Percentiles rank a stretch among this genome's conserved stretches.
Conservation (phyloP, 2,113 vertebrate genomes). For the Calidris pugnax region DNA sequence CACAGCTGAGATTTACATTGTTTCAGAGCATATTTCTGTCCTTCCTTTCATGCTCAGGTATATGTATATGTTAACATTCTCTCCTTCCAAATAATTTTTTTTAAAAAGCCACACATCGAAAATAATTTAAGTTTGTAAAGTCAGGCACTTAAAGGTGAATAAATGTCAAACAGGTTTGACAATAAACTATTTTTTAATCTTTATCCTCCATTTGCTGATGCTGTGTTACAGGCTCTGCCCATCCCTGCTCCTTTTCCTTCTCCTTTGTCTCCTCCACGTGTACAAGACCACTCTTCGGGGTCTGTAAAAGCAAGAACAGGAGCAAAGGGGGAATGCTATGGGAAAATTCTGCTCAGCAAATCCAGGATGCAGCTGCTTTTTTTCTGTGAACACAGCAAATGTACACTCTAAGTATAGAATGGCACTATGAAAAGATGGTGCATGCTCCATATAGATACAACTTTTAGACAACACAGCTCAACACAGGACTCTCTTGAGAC, state of each 20-base stretch:
- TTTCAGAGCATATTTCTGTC: not conserved
- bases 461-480: not conserved
- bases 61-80: not conserved
- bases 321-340: not conserved
- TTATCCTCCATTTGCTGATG: not conserved
- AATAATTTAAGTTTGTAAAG: not conserved
- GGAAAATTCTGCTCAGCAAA: not conserved
- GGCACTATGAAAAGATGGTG: not conserved
- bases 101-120: not conserved
- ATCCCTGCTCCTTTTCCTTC: not conserved
- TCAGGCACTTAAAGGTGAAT: not conserved
- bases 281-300: not conserved
- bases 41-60: not conserved
- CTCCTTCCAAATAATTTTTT: not conserved
- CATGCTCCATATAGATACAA: not conserved
- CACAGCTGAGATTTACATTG: not conserved
- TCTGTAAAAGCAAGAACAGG: not conserved
- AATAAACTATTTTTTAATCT: not conserved
- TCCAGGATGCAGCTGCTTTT: not conserved
- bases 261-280: not conserved
- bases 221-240: not conserved
- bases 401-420: not conserved
- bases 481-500: not conserved
- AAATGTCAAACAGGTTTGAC: not conserved
- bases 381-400: not conserved